Base-by-base conservation (phyloP, 1,140 invertebrate species). In the Portunus trituberculatus region DNA sequence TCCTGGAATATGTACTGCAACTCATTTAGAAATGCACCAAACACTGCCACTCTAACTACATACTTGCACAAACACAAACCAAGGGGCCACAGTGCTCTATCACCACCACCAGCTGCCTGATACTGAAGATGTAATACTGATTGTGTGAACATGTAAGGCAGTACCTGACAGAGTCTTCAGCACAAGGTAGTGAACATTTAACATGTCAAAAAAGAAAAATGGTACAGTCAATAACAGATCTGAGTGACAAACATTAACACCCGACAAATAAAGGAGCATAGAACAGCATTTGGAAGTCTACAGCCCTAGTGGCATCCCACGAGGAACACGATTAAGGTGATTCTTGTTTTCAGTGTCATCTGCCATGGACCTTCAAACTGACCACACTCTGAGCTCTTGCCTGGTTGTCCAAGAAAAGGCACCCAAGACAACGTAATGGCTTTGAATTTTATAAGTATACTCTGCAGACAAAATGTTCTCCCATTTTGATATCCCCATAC, bases 41-140 rank as follows among this genome's bases (percentile, higher is more conserved):
- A 76, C 20, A 25, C 20, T n/a, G n/a, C n/a, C 67, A 76, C 67
- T n/a, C 67, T 20, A n/a, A 76, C 67, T 76, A 88, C 46, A 14
- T 59, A 20, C 16, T 20, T 59, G 52, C 12, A 59, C 52, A 59
- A 59, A 59, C 52, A 59, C 12, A 88, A 45, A 39, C 25, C 25
- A 89, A 89, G 32, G 39, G 28, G 28, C 87, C 48, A 89, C 87
- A 46, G n/a, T 76, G 67, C 20, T 76, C 67, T 20, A 76, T 88
- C 46, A 76, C 59, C 90, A 94, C 93, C 88, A 90, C 88, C 93
- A 91, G 88, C 87, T 84, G 67, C 48, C 88, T 39, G 29, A 94
- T 94, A 94, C 93, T 94, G 93, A 90, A 90, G 88, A 91, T 89
- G 67, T 94, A 94, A 94, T 94, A 94, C 93, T 94, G 93, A 90